phyloP scores from a whole-genome alignment of 2,888 invertebrate species.

The Phortica okadai region DNA sequence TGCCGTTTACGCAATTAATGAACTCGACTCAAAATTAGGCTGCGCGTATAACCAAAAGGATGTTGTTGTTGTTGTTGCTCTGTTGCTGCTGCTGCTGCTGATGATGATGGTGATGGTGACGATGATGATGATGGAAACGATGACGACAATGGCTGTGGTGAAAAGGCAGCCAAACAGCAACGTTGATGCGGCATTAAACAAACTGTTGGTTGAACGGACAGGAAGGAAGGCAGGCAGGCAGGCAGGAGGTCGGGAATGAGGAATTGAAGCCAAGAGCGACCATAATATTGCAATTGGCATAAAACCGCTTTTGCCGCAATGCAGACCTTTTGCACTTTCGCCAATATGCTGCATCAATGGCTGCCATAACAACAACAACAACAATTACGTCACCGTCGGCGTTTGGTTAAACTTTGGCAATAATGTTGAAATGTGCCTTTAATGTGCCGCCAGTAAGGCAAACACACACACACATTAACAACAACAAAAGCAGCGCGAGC shows the following conservation, averaged over 20 bases:
- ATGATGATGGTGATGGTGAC: constrained; percentile 38
- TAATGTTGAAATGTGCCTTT: constrained; percentile 9
- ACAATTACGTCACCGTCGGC: constrained; percentile 5
- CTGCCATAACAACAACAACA: constrained; percentile 49
- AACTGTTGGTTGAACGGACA: not conserved
- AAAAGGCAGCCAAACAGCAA: not conserved
- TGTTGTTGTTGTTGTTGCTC: not conserved
- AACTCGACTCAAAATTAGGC: constrained; percentile 66
- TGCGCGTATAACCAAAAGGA: constrained; percentile 49
- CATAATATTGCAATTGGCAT: not conserved
- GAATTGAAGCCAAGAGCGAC: constrained; percentile 53
- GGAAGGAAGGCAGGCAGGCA: not conserved
- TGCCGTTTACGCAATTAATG: constrained; percentile 69
- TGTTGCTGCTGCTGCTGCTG: not conserved
- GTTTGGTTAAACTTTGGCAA: not conserved
- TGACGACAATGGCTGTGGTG: constrained; percentile 39
- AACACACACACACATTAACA: constrained; percentile 5
- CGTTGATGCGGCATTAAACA: not conserved
- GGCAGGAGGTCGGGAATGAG: constrained; percentile 32
- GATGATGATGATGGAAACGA: constrained; percentile 11
- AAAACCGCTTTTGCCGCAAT: constrained; percentile 64
- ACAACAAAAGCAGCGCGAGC: too few relatives aligned
- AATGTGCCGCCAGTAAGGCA: constrained; percentile 18
- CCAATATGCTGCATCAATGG: constrained; percentile 62
- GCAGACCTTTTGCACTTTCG: constrained; percentile 60